phyloP scores from a whole-genome alignment of 2,888 invertebrate genomes.

The Merodon equestris region DNA sequence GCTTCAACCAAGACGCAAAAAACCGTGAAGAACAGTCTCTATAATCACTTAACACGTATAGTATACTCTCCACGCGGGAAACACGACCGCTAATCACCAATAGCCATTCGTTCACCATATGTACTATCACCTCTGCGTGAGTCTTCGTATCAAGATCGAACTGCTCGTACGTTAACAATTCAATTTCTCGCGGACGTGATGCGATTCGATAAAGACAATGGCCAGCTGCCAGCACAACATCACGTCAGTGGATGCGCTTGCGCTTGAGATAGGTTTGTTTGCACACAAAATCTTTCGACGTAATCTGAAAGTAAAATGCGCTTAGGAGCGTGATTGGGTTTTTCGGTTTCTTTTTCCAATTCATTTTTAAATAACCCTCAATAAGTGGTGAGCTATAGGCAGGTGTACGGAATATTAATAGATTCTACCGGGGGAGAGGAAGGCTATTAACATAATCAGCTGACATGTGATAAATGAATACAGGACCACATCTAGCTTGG shows the following conservation, averaged over 20 bases:
- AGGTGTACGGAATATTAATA: constrained; percentile 5
- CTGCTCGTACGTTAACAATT: constrained; percentile 25
- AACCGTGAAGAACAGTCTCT: no score
- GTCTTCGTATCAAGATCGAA: constrained; percentile 19
- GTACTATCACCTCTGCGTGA: background rate
- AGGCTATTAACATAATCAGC: constrained; percentile 38
- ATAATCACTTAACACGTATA: no score
- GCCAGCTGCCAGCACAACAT: background rate
- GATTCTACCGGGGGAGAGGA: background rate
- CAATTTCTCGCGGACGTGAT: constrained; percentile 26
- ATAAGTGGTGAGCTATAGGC: background rate
- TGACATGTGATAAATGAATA: constrained; percentile 34
- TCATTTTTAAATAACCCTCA: background rate
- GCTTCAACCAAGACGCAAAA: no score
- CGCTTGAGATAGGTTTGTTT: constrained; percentile 1
- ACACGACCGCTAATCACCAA: no score
- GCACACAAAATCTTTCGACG: constrained; percentile 11
- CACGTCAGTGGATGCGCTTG: constrained; percentile 1
- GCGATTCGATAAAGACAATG: constrained; percentile 14
- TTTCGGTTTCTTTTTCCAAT: background rate
- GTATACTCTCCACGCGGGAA: no score
- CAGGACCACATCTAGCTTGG: background rate
- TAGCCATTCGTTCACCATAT: no score
- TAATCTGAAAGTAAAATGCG: constrained; percentile 32
- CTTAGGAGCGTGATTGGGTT: background rate